Evolutionary conservation across 2,113 vertebrate species (phyloP).

Genomic region (Coreoperca whiteheadi): DNA sequence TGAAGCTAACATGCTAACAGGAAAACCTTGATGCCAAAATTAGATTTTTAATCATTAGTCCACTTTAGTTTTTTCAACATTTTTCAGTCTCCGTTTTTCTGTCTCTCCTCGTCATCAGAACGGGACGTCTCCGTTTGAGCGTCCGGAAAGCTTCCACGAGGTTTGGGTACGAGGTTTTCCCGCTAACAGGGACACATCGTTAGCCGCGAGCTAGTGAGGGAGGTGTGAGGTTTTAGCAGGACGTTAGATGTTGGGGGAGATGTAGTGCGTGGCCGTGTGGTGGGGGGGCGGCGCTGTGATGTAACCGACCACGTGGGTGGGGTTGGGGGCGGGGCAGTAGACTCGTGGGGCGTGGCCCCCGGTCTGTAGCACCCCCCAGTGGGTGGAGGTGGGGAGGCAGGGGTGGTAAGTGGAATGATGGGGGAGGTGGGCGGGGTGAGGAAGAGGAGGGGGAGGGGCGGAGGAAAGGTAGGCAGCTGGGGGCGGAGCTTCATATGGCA

Average conservation of each 20-base stretch:
- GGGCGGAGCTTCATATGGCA: conserved; percentile 85
- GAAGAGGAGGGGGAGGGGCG: conserved; percentile 63
- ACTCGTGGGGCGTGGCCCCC: conserved; percentile 81
- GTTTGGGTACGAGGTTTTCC: background rate
- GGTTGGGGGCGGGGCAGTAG: conserved; percentile 80
- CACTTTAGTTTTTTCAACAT: background rate
- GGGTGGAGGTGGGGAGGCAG: conserved; percentile 82
- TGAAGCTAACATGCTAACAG: conserved; percentile 24
- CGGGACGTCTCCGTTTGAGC: too few relatives aligned
- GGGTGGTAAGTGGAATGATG: conserved; percentile 85
- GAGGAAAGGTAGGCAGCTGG: conserved; percentile 82
- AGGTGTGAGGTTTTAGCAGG: too few relatives aligned
- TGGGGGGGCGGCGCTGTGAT: conserved; percentile 83
- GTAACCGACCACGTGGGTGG: conserved; percentile 83
- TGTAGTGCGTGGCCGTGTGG: conserved; percentile 81
- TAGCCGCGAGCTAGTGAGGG: background rate
- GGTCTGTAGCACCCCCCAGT: conserved; percentile 76
- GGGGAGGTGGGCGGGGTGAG: conserved; percentile 53
- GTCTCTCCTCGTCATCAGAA: too few relatives aligned
- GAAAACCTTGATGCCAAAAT: background rate
- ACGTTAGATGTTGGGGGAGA: conserved; percentile 85
- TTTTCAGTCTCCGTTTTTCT: background rate
- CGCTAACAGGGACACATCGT: background rate
- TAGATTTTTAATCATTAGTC: background rate
- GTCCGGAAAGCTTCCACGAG: background rate